These are phyloP conservation scores for Holothuria glaberrima DNA, from an alignment of 35 echinoderm and acorn worm genomes.

Conservation along the genomic window DNA sequence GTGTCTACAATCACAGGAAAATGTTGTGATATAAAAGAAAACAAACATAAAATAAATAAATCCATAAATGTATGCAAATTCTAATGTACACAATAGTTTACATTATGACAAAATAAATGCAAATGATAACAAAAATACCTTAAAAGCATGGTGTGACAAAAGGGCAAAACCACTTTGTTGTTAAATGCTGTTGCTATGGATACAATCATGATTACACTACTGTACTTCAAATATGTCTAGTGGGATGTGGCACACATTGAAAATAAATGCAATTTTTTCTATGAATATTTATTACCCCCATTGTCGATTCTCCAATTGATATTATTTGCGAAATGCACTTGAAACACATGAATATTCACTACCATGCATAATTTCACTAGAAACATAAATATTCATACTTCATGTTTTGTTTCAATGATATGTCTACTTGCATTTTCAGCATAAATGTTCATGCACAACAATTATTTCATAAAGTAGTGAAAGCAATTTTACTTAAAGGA, in stretches of 20 bases:
- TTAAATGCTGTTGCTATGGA: not conserved
- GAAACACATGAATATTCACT: no score
- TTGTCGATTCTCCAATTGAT: not conserved
- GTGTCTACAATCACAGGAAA: no score
- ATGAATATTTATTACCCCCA: not conserved
- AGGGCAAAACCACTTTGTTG: not conserved
- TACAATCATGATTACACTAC: not conserved
- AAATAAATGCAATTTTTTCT: not conserved
- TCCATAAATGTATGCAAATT: conserved; percentile 44
- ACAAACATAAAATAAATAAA: conserved; percentile 21
- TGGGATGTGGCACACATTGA: not conserved
- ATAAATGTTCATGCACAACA: no score
- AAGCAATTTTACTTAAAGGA: no score
- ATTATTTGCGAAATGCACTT: no score
- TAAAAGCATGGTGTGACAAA: not conserved
- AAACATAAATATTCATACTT: no score
- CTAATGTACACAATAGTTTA: conserved; percentile 49
- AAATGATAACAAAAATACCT: not conserved
- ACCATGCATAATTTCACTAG: no score
- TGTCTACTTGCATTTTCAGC: no score
- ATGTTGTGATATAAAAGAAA: not conserved
- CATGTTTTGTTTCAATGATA: no score
- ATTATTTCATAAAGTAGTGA: no score
- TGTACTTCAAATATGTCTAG: not conserved
- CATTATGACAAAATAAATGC: conserved; percentile 13